Evolutionary conservation across 2,888 invertebrate species (phyloP).

Genomic region (Andricus quercusramuli): DNA sequence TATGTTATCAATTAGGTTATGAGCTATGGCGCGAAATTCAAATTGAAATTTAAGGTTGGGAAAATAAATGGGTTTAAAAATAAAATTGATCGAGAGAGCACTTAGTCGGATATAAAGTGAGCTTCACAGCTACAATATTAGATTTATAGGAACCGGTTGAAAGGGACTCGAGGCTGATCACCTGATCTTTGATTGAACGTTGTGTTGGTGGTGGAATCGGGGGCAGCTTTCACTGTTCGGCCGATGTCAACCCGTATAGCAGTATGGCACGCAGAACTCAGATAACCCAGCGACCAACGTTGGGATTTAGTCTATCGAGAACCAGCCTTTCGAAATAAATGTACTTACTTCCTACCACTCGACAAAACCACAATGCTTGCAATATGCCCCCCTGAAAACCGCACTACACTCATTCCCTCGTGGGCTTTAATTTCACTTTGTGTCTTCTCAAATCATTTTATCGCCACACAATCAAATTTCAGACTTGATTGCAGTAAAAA

Average conservation of each 20-base stretch:
- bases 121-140: background rate
- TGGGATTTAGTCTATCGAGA: background rate
- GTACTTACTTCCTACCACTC: background rate
- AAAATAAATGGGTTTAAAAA: too few relatives aligned
- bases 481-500: too few relatives aligned
- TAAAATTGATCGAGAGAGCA: too few relatives aligned
- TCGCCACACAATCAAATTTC: too few relatives aligned
- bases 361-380: background rate
- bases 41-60: too few relatives aligned
- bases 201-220: background rate
- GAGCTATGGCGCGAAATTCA: too few relatives aligned
- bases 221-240: background rate
- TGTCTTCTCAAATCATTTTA: too few relatives aligned
- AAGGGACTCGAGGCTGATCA: background rate
- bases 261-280: slow-evolving; percentile 1
- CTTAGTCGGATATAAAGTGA: too few relatives aligned
- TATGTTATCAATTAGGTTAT: too few relatives aligned
- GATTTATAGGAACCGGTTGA: background rate
- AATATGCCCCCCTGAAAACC: background rate
- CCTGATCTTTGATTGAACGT: background rate
- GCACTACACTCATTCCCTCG: background rate
- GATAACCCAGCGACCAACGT: background rate
- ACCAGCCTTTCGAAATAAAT: background rate
- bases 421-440: background rate
- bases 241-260: background rate